phyloP scores from a whole-genome alignment of 37 sponge, comb jelly and placozoan genomes.

The Petrosia ficiformis region DNA sequence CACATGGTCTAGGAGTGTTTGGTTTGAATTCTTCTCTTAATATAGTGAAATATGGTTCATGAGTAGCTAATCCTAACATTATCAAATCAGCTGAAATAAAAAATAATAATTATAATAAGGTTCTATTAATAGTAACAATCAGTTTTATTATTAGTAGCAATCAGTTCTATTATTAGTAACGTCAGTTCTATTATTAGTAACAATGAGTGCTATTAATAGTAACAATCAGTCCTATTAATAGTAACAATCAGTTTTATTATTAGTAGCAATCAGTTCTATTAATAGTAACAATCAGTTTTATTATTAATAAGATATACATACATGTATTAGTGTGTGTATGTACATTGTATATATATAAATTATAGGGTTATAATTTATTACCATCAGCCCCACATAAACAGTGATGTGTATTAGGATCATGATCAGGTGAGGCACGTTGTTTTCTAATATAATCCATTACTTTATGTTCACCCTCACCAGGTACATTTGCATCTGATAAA shows the following conservation, averaged over 20 bases:
- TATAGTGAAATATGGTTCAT: conserved; percentile 99
- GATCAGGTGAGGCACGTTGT: conserved; percentile 80
- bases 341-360: no score
- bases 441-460: conserved; percentile 96
- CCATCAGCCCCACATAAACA: conserved; percentile 98
- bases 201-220: no score
- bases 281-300: no score
- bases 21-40: conserved; percentile 98
- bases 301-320: no score
- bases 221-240: no score
- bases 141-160: background rate
- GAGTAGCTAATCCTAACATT: conserved; percentile 98
- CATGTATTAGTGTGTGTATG: no score
- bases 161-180: no score
- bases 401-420: conserved; percentile 98
- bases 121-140: no score
- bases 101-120: no score
- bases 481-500: conserved; percentile 95
- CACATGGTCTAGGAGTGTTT: conserved; percentile 80
- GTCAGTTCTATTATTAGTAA: background rate
- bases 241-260: no score
- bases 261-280: no score
- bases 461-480: conserved; percentile 99
- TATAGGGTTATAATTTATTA: no score
- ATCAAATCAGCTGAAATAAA: conserved; percentile 86